Conservation (phyloP, 2,797 vertebrate genomes). For the Centropyge bicolor region DNA sequence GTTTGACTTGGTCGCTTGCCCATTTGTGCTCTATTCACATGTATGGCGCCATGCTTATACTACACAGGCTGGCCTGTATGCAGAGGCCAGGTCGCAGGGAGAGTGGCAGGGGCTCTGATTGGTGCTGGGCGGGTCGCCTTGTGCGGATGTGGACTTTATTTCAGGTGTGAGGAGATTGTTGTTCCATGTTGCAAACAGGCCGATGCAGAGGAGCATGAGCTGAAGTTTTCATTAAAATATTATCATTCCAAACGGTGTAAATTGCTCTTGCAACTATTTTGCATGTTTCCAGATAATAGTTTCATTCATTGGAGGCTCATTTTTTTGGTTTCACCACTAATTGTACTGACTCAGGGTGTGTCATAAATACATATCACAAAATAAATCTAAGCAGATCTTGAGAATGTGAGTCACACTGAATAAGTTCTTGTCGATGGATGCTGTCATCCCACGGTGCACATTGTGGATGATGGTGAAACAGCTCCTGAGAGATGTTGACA, state of each 20-base stretch:
- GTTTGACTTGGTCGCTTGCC: slow-evolving; percentile 82
- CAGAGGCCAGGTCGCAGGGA: slow-evolving; percentile 39
- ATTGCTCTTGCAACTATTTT: slow-evolving; percentile 1
- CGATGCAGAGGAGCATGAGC: not conserved
- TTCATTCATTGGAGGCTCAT: not conserved
- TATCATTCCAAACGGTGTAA: not conserved
- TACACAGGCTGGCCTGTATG: slow-evolving; percentile 67
- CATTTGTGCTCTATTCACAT: slow-evolving; percentile 64
- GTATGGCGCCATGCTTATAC: slow-evolving; percentile 63
- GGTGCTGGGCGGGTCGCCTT: slow-evolving; percentile 60
- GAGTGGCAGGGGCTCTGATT: slow-evolving; percentile 43
- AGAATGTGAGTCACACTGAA: not conserved
- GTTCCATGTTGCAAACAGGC: slow-evolving; percentile 45
- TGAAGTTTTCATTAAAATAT: slow-evolving; percentile 4
- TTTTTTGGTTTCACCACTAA: not conserved
- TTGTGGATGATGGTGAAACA: not conserved
- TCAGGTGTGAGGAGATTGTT: slow-evolving; percentile 63
- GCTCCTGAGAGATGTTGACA: not conserved
- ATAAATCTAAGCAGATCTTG: not conserved
- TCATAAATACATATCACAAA: not conserved
- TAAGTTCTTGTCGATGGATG: not conserved
- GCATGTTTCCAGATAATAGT: not conserved
- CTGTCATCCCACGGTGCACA: not conserved
- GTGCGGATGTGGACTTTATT: slow-evolving; percentile 62
- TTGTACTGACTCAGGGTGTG: too few relatives aligned